A percentile compares a stretch with the other conserved stretches of the same genome.
Evolutionary conservation across 2,113 vertebrate genomes (phyloP).

Genomic region (Spermophilus dauricus): DNA sequence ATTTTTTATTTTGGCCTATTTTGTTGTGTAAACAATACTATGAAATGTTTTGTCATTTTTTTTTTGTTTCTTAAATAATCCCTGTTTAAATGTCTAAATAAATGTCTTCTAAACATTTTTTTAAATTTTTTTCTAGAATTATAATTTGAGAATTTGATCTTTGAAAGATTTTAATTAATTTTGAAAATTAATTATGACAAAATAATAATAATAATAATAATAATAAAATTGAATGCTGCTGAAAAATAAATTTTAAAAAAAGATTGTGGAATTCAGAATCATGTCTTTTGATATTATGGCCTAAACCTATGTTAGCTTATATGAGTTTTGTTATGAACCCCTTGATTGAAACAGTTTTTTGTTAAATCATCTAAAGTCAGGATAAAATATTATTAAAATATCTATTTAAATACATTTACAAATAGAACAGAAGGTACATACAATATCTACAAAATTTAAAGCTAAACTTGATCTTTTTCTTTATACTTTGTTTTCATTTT

Average conservation of each 20-base stretch:
- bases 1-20: background rate
- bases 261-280: background rate
- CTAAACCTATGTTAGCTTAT: too few species aligned
- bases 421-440: background rate
- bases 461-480: background rate
- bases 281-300: background rate
- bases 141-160: background rate
- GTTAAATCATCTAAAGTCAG: background rate
- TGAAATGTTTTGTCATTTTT: background rate
- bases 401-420: background rate
- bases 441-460: background rate
- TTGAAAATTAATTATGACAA: background rate
- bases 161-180: too few species aligned
- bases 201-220: too few species aligned
- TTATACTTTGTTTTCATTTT: slow-evolving; percentile 15
- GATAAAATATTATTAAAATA: slow-evolving; percentile 11
- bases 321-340: slow-evolving; percentile 21
- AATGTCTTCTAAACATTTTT: background rate
- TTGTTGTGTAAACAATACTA: background rate
- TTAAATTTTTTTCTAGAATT: background rate
- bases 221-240: too few species aligned
- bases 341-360: background rate
- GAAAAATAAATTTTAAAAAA: too few species aligned
- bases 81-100: background rate
- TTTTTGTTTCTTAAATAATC: background rate